phyloP scores from a whole-genome alignment of 2,888 invertebrate species.

The Patella caerulea region DNA sequence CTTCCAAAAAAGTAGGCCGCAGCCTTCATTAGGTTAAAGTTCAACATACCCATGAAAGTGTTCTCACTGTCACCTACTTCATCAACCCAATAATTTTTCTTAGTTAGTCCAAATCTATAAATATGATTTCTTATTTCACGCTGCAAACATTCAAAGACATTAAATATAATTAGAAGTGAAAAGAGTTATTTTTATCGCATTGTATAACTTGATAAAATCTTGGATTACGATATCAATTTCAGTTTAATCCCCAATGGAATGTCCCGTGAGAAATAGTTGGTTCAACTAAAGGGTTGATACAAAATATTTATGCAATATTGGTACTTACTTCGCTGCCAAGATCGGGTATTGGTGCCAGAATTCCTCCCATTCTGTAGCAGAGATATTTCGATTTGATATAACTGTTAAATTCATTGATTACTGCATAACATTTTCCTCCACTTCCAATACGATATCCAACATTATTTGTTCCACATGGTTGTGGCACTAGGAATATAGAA shows the following conservation, averaged over 20 bases:
- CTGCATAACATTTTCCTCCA: background rate
- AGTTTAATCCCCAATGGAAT: too few species aligned
- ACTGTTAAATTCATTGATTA: background rate
- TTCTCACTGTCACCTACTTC: background rate
- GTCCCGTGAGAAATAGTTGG: too few species aligned
- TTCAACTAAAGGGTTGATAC: too few species aligned
- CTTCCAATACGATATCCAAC: background rate
- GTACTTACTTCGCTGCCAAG: background rate
- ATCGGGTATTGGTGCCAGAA: background rate
- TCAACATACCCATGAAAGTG: too few species aligned
- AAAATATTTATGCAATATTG: background rate
- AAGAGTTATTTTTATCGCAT: too few species aligned
- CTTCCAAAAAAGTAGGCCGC: too few species aligned
- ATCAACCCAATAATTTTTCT: background rate
- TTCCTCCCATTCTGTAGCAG: background rate
- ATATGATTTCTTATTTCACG: background rate
- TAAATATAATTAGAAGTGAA: too few species aligned
- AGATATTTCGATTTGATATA: background rate
- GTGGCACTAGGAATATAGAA: background rate
- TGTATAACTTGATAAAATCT: too few species aligned
- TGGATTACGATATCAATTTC: too few species aligned
- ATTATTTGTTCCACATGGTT: background rate
- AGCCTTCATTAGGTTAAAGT: too few species aligned
- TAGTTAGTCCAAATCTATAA: background rate
- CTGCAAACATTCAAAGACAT: background rate